Conservation (phyloP, 2,888 invertebrate species). For the Hemithea aestivaria region DNA sequence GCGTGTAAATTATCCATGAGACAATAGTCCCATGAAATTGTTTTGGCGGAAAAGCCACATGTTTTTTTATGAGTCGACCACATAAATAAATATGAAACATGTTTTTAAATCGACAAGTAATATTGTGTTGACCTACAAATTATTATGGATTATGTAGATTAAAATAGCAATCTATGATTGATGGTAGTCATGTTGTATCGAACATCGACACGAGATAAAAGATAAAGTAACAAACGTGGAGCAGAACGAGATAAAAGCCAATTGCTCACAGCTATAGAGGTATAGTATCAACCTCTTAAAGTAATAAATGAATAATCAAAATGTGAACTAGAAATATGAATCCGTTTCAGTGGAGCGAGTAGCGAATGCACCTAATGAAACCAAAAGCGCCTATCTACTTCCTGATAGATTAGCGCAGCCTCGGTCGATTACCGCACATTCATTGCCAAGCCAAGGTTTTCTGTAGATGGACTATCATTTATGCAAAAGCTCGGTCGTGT, state of each 20-base stretch:
- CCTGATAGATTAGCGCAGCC: constrained; percentile 13
- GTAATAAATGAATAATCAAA: too few relatives aligned
- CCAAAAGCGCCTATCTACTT: constrained; percentile 8
- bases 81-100: too few relatives aligned
- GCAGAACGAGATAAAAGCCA: not conserved
- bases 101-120: too few relatives aligned
- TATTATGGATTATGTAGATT: not conserved
- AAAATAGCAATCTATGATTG: not conserved
- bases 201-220: not conserved
- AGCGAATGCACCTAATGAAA: too few relatives aligned
- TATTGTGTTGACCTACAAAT: too few relatives aligned
- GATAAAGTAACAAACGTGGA: not conserved
- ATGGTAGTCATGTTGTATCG: not conserved
- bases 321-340: constrained; percentile 4
- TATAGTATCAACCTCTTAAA: not conserved
- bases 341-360: constrained; percentile 3
- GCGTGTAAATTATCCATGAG: constrained; percentile 12
- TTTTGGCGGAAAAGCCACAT: not conserved
- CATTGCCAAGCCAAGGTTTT: constrained; percentile 33
- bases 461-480: constrained; percentile 7
- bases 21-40: constrained; percentile 4
- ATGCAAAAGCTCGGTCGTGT: constrained; percentile 11
- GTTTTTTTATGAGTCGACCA: too few relatives aligned
- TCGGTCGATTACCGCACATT: constrained; percentile 13
- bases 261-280: not conserved